Conservation (phyloP, 1,140 invertebrate genomes). For the Macrobrachium rosenbergii region DNA sequence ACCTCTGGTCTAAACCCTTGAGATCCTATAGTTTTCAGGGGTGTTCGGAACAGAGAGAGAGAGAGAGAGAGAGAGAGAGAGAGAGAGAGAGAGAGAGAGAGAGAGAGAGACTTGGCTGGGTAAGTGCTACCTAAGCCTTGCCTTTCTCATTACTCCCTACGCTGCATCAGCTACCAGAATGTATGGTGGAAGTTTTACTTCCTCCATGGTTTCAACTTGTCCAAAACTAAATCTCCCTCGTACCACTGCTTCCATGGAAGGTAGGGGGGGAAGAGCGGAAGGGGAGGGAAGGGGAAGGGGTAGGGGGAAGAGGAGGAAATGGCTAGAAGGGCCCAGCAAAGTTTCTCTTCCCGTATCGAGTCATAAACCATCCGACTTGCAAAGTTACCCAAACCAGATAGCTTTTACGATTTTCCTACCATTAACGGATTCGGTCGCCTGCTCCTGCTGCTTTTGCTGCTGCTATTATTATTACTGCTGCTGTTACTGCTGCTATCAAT, state of each 20-base stretch:
- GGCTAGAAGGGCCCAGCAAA: not conserved
- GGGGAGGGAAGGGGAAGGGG: not conserved
- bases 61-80: no score
- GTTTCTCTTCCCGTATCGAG: not conserved
- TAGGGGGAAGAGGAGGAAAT: not conserved
- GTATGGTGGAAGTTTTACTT: no score
- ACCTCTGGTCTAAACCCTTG: no score
- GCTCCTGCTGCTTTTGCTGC: not conserved
- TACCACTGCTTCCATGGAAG: not conserved
- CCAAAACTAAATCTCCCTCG: no score
- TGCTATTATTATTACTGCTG: not conserved
- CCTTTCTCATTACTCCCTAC: no score
- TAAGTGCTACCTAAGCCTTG: no score
- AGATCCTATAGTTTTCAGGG: no score
- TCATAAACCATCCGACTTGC: not conserved
- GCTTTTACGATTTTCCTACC: constrained; percentile 4
- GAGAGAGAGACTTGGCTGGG: no score
- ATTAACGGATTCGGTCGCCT: not conserved
- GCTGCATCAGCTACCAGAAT: no score
- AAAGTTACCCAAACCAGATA: not conserved
- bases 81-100: no score
- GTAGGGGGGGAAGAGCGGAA: not conserved
- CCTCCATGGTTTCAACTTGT: no score
- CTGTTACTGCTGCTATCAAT: not conserved
- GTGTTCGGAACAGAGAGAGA: no score